Evolutionary conservation across 2,113 vertebrate species (phyloP), one percentile per base, ranked within the genome.

Genomic region (Lophius piscatorius): DNA sequence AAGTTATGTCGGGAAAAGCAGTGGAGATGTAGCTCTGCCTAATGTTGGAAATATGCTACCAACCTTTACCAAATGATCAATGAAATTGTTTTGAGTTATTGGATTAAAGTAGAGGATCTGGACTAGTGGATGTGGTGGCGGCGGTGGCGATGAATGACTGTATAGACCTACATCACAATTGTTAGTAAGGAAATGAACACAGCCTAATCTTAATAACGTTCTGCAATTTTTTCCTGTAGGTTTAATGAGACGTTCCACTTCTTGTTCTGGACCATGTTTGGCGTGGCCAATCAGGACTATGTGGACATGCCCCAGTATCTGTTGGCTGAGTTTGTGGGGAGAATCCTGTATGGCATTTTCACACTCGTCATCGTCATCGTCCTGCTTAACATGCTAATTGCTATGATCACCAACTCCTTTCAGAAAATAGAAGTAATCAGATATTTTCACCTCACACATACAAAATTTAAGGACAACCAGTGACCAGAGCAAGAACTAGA

Each of bases 181-280:
- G 26, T 20, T 2, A 11, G 18, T n/a, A 7, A 6, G 11, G 9
- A 14, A 9, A 2, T 48, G 6, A 49, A 17, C 29, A 34, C 16
- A n/a, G 4, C n/a, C 18, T 58, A 14, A 23, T 21, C 3, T 1
- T 36, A 4, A 14, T 35, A 36, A 51, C n/a, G 2, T n/a, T 36
- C 36, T 44, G 17, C n/a, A 4, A 2, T 44, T 16, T 41, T 48
- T 1, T 31, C 29, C 35, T 44, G 34, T 74, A 96, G 94, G 78
- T 94, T 96, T 63, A 97, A 94, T 0, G 93, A 94, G 82, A 96
- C 94, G 0, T 93, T 96, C 82, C 91, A 87, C 74, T 96, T 95
- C 85, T 88, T 95, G n/a, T 96, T 96, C 90, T 95, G 94, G 94
- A 96, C 95, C 42, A 95, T 96, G 94, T 95, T 96, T 14, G 93